Percentiles rank a stretch among this genome's conserved stretches.
phyloP scores from a whole-genome alignment of 1,140 invertebrate species.

The Drosophila ananassae region DNA sequence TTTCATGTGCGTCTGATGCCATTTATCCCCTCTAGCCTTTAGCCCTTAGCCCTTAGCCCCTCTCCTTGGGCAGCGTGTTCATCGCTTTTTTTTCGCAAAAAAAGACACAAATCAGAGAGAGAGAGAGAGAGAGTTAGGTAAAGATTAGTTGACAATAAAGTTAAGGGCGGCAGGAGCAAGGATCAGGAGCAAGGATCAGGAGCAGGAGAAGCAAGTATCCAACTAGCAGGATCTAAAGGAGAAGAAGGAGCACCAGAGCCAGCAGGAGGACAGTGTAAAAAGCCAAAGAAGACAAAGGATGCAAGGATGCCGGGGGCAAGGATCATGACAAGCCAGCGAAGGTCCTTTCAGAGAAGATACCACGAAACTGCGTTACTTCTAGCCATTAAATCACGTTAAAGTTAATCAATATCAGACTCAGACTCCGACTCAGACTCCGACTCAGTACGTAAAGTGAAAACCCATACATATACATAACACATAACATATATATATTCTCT shows the following conservation, averaged over 20 bases:
- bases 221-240: neutral
- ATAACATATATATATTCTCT: conserved; percentile 37
- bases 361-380: conserved; percentile 38
- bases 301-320: conserved; percentile 2
- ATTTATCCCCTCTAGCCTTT: conserved; percentile 14
- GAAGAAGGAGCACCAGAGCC: no score
- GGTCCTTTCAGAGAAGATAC: neutral
- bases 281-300: conserved; percentile 26
- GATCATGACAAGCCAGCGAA: neutral
- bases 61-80: conserved; percentile 23
- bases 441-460: conserved; percentile 56
- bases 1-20: conserved; percentile 28
- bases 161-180: conserved; percentile 30
- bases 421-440: neutral
- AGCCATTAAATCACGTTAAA: conserved; percentile 33
- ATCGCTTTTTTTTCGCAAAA: neutral
- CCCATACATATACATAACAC: conserved; percentile 71
- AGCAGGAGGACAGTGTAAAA: conserved; percentile 31
- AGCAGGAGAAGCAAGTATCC: neutral
- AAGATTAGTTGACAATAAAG: conserved; percentile 74
- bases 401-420: conserved; percentile 42
- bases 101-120: conserved; percentile 1
- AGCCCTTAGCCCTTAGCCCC: neutral
- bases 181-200: neutral
- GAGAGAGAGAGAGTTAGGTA: conserved; percentile 28